Evolutionary conservation across 1,140 invertebrate species (phyloP).

Genomic region (Capitella teleta): DNA sequence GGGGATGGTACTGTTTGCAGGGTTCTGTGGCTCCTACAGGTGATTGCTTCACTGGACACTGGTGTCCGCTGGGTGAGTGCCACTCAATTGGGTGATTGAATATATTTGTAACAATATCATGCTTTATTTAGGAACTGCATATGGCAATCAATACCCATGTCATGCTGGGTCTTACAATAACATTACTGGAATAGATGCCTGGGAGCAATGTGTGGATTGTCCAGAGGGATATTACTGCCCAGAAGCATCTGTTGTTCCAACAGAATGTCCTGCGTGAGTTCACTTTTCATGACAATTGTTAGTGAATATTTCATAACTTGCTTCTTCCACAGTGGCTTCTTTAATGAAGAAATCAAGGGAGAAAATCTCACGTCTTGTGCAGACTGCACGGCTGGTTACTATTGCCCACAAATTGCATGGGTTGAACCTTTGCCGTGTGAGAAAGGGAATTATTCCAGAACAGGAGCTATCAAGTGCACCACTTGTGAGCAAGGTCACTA

Average conservation of each 20-base stretch:
- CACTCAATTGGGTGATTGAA: too few species aligned
- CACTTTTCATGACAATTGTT: too few species aligned
- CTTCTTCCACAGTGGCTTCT: constrained; percentile 35
- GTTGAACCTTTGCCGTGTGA: constrained; percentile 25
- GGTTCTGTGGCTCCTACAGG: constrained; percentile 24
- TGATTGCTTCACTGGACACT: constrained; percentile 26
- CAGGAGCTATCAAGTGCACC: constrained; percentile 21
- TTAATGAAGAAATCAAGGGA: constrained; percentile 15
- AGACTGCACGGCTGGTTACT: constrained; percentile 28
- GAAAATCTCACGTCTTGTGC: constrained; percentile 21
- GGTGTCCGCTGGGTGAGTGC: constrained; percentile 24
- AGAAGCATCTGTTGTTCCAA: constrained; percentile 8
- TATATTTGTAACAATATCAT: not conserved
- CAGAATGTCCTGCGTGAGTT: constrained; percentile 11
- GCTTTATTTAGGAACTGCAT: not conserved
- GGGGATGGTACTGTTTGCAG: constrained; percentile 30
- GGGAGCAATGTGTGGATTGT: constrained; percentile 32
- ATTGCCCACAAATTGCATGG: constrained; percentile 24
- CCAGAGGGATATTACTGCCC: constrained; percentile 13
- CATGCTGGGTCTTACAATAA: constrained; percentile 33
- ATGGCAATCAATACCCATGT: constrained; percentile 18
- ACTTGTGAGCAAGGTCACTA: constrained; percentile 31
- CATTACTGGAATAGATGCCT: constrained; percentile 21
- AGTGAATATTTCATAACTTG: too few species aligned
- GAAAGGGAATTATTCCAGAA: constrained; percentile 33